These are phyloP conservation scores for Lethenteron reissneri DNA, from an alignment of 2,113 vertebrate species.

Conservation along the genomic window DNA sequence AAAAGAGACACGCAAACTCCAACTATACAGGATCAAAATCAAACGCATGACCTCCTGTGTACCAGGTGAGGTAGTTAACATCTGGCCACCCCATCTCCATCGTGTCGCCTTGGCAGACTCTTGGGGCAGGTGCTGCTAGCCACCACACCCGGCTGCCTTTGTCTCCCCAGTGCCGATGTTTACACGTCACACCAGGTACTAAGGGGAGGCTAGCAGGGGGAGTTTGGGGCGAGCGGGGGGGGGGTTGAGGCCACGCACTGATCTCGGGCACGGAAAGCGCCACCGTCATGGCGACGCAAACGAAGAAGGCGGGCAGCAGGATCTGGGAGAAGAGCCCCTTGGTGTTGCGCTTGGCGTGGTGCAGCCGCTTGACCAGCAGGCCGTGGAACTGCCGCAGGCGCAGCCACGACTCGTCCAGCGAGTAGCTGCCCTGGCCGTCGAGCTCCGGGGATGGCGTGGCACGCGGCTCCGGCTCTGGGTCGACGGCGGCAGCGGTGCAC, in stretches of 20 bases:
- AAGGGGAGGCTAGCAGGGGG: too few relatives aligned
- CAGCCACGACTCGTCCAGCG: slow-evolving; percentile 71
- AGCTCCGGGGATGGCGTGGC: slow-evolving; percentile 14
- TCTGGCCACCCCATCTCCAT: too few relatives aligned
- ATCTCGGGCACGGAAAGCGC: slow-evolving; percentile 75
- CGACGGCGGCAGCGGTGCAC: neutral
- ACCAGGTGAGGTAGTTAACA: too few relatives aligned
- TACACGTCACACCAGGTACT: too few relatives aligned
- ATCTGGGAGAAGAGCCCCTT: slow-evolving; percentile 91
- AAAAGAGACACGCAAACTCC: too few relatives aligned
- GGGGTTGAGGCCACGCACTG: slow-evolving; percentile 20
- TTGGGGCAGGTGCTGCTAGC: too few relatives aligned
- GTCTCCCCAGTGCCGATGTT: too few relatives aligned
- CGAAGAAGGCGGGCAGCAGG: slow-evolving; percentile 70
- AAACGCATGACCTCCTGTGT: too few relatives aligned
- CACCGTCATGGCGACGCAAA: slow-evolving; percentile 89
- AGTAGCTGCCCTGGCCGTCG: slow-evolving; percentile 49
- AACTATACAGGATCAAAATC: too few relatives aligned
- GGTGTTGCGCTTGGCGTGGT: slow-evolving; percentile 82
- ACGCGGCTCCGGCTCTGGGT: slow-evolving; percentile 24
- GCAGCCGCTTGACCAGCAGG: slow-evolving; percentile 73
- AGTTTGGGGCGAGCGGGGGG: too few relatives aligned
- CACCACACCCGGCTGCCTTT: too few relatives aligned
- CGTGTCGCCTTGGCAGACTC: too few relatives aligned
- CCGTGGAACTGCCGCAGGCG: slow-evolving; percentile 72